Conservation (phyloP, 2,113 vertebrate genomes). For the Motacilla alba region DNA sequence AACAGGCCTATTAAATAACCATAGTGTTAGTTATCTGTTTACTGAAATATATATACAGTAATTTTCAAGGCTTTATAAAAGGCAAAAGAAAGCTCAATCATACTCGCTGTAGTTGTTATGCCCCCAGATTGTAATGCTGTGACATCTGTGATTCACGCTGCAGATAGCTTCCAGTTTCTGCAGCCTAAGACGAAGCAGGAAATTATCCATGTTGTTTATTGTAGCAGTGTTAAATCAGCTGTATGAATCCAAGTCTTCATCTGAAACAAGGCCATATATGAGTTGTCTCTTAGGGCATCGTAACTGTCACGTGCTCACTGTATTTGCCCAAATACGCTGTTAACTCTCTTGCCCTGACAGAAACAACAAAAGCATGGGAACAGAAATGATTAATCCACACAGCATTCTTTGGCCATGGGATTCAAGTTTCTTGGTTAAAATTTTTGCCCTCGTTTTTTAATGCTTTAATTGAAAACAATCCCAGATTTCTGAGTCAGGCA, state of each 20-base stretch:
- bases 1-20: background rate
- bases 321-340: background rate
- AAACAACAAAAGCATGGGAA: background rate
- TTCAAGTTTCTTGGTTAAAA: background rate
- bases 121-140: background rate
- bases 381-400: background rate
- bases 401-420: background rate
- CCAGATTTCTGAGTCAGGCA: background rate
- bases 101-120: background rate
- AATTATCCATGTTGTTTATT: background rate
- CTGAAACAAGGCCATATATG: background rate
- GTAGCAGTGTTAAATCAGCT: background rate
- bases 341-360: background rate
- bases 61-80: background rate
- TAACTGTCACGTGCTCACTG: background rate
- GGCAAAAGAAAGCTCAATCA: background rate
- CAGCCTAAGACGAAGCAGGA: slow-evolving; percentile 21
- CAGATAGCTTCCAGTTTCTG: slow-evolving; percentile 8
- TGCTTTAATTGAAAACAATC: background rate
- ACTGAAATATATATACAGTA: background rate
- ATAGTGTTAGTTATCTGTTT: background rate
- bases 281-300: background rate
- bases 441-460: background rate
- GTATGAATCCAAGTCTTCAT: background rate
- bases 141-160: background rate